Conservation (phyloP, 2,888 invertebrate species). For the Rhopalosiphum nymphaeae region DNA sequence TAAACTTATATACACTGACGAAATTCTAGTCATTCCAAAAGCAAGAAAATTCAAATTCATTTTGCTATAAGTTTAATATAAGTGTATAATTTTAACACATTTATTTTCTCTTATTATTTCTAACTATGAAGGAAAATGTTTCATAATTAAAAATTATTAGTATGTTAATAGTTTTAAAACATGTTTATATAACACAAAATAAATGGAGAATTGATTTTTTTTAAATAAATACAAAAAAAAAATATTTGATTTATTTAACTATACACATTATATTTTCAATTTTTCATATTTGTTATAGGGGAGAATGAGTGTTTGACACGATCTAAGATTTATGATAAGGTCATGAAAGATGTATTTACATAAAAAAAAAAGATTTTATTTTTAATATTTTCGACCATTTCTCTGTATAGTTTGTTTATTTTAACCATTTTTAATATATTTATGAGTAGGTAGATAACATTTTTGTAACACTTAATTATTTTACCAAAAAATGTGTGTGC, state of each 20-base stretch:
- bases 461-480: background rate
- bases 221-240: background rate
- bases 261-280: background rate
- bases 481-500: background rate
- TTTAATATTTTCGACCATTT: background rate
- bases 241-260: background rate
- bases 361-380: background rate
- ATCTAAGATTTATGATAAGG: background rate
- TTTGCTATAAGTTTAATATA: background rate
- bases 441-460: background rate
- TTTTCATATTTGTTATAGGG: background rate
- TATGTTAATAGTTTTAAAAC: background rate
- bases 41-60: background rate
- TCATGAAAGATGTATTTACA: background rate
- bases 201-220: background rate
- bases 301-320: background rate
- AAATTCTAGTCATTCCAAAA: constrained; percentile 3
- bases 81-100: background rate
- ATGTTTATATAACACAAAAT: background rate
- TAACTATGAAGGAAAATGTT: background rate
- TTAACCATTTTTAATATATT: background rate
- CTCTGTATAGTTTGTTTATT: background rate
- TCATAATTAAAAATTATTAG: background rate
- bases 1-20: background rate
- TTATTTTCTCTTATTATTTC: background rate